Conservation (phyloP, 2,797 vertebrate genomes). For the Tenualosa ilisha region DNA sequence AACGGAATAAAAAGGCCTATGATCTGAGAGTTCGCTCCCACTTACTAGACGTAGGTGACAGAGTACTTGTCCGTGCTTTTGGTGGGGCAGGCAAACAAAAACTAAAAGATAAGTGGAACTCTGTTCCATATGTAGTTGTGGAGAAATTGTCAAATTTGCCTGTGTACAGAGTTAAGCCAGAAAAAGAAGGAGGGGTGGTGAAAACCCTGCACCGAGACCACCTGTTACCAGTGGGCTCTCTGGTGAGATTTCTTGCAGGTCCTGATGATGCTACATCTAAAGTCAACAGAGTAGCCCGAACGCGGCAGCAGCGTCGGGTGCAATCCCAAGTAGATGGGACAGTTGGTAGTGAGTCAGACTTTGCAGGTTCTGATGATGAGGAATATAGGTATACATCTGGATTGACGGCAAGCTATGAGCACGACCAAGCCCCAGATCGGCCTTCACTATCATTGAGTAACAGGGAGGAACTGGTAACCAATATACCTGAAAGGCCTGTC, state of each 20-base stretch:
- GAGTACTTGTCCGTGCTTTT: slow-evolving; percentile 19
- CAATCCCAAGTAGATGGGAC: not conserved
- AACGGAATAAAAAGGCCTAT: slow-evolving; percentile 27
- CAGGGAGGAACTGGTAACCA: too few species aligned
- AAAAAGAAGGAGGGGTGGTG: not conserved
- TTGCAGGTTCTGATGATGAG: not conserved
- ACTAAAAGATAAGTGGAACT: slow-evolving; percentile 28
- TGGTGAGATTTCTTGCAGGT: not conserved
- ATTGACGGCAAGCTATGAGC: not conserved
- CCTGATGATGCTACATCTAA: too few species aligned
- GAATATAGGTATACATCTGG: too few species aligned
- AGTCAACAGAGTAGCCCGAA: too few species aligned
- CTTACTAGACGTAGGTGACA: not conserved
- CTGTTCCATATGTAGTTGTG: not conserved
- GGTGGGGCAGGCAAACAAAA: slow-evolving; percentile 12
- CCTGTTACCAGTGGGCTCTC: not conserved
- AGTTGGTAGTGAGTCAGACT: not conserved
- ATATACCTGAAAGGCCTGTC: too few species aligned
- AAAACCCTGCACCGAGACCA: not conserved
- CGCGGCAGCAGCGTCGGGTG: too few species aligned
- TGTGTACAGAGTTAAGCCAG: not conserved
- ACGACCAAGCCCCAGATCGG: not conserved
- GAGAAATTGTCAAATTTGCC: not conserved
- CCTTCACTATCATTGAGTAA: too few species aligned
- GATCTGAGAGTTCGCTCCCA: not conserved